These are phyloP conservation scores for Rachycentron canadum DNA, from an alignment of 2,797 vertebrate genomes.

Conservation along the genomic window DNA sequence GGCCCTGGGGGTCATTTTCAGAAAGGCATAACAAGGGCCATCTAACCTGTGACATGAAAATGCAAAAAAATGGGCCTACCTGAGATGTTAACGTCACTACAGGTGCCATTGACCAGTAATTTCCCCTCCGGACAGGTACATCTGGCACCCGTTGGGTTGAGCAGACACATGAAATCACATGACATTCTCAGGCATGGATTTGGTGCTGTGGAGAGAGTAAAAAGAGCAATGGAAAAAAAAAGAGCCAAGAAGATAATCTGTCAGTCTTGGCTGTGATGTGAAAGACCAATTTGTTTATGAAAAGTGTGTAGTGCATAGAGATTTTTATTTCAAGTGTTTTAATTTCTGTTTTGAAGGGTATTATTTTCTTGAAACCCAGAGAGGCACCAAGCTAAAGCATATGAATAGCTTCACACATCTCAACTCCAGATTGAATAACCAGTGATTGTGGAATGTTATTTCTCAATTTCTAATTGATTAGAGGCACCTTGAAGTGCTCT, in stretches of 20 bases:
- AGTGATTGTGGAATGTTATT: conserved; percentile 27
- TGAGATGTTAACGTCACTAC: conserved; percentile 89
- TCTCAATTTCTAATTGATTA: conserved; percentile 53
- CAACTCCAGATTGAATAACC: conserved; percentile 50
- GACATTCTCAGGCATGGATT: conserved; percentile 93
- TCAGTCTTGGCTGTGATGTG: conserved; percentile 21
- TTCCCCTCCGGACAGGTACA: conserved; percentile 98
- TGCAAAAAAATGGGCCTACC: conserved; percentile 78
- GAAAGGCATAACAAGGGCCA: background rate
- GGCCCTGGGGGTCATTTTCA: too few relatives aligned
- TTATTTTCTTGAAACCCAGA: conserved; percentile 36
- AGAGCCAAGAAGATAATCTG: conserved; percentile 29
- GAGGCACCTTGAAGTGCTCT: conserved; percentile 40
- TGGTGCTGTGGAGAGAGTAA: conserved; percentile 82
- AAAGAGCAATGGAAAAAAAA: background rate
- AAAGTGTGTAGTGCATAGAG: conserved; percentile 34
- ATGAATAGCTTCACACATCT: conserved; percentile 34
- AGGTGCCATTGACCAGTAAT: conserved; percentile 92
- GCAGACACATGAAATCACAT: conserved; percentile 97
- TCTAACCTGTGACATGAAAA: background rate
- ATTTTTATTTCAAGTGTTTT: conserved; percentile 52
- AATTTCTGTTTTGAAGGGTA: conserved; percentile 49
- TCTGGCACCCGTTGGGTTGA: conserved; percentile 93
- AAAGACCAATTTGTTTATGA: conserved; percentile 31
- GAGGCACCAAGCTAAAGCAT: conserved; percentile 31